Base-by-base conservation (phyloP, 1,140 invertebrate genomes). In the Drosophila sucinea region DNA sequence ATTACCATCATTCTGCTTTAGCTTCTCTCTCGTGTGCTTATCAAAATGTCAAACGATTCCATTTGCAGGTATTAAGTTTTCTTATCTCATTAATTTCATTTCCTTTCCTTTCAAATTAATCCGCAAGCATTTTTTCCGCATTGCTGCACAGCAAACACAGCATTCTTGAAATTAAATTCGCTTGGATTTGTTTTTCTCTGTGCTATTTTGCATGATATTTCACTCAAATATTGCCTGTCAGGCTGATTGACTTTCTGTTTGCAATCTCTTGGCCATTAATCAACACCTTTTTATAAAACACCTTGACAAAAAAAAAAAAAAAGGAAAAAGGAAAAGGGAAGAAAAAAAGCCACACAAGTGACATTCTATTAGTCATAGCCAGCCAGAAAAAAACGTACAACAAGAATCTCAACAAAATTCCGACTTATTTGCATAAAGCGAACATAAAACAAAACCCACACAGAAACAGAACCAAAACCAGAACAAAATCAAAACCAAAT, bases 401-500 rank as follows among this genome's bases (percentile, higher is more conserved):
- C 56, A 72, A 80, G 76, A 68, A 58, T 25, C 23, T 33, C 58
- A 44, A 55, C 55, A 68, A 78, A 71, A 41, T 74, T 62, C 60
- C 33, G 25, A 63, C 70, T 73, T 56, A 85, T 85, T 86, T 85
- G 79, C 82, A 85, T 87, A 87, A 87, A 80, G 72, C 77, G 55
- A 82, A 84, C 83, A 83, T 83, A 87, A 87, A 83, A 87, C 79
- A 82, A 74, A 87, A 66, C 73, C 61, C 33, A 62, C 58, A 57
- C 54, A 23, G 35, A 38, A 11, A 10, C 35, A 27, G 66, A 74
- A 61, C 40, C 11, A 62, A 10, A 38, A 11, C 8, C 35, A 32
- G 35, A 76, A 35, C 40, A 57, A 62, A 41, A 55, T 10, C 35
- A 32, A 74, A 75, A 62, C 41, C n/a, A 64, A 32, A 57, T 67